Percentiles rank a stretch among this genome's conserved stretches.
These are phyloP conservation scores for Cynodonichthys magdalenae DNA, from an alignment of 2,797 vertebrate genomes.

Conservation along the genomic window DNA sequence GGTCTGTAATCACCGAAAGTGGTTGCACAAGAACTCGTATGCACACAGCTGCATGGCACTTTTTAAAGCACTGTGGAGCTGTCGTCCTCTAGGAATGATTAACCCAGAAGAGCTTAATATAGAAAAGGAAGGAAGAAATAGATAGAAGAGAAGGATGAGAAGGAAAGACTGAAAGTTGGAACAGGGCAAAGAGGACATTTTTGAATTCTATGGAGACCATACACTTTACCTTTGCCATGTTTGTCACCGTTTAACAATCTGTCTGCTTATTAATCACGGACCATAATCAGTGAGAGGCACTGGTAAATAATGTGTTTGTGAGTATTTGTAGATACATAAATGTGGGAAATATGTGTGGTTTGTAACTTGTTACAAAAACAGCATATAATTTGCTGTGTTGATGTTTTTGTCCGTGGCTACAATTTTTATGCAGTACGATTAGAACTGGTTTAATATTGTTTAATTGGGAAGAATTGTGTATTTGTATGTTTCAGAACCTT, in stretches of 20 bases:
- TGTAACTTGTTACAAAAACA: constrained; percentile 22
- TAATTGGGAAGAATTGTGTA: not conserved
- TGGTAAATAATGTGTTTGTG: constrained; percentile 27
- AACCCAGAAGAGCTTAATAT: constrained; percentile 84
- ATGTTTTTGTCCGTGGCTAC: constrained; percentile 11
- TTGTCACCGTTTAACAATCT: constrained; percentile 77
- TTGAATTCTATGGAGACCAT: constrained; percentile 69
- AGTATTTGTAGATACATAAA: constrained; percentile 3
- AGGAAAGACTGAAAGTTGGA: constrained; percentile 40
- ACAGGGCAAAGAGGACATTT: constrained; percentile 63
- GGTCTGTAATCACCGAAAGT: constrained; percentile 57
- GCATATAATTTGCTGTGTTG: constrained; percentile 20
- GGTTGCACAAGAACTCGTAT: constrained; percentile 49
- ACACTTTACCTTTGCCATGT: constrained; percentile 72
- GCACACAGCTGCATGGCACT: constrained; percentile 70
- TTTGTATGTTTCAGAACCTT: constrained; percentile 2
- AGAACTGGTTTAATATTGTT: too few relatives aligned
- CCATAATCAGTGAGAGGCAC: constrained; percentile 74
- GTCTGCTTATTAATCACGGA: constrained; percentile 80
- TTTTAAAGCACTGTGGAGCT: constrained; percentile 55
- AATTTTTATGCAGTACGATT: not conserved
- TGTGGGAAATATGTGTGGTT: constrained; percentile 17
- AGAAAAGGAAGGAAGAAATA: constrained; percentile 70
- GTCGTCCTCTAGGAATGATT: constrained; percentile 83
- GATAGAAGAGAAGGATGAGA: constrained; percentile 60